Conservation (phyloP, 1,140 invertebrate genomes). For the Heterodera carotae region DNA sequence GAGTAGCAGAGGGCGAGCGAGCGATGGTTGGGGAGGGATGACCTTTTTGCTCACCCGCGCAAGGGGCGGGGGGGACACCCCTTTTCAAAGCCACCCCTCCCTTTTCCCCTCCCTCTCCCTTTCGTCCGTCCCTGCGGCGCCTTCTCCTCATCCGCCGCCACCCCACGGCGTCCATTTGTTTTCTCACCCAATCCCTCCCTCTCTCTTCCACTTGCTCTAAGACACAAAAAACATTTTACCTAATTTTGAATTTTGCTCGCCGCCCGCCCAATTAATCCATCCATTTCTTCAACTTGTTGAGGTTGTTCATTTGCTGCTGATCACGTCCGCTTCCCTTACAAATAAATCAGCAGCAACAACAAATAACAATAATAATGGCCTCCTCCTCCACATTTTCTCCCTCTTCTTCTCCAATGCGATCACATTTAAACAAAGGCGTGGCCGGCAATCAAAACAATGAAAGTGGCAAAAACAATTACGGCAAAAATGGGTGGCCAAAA, state of each 20-base stretch:
- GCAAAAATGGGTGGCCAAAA: slow-evolving; percentile 11
- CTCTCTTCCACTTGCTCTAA: neutral
- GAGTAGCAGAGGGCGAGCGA: no score
- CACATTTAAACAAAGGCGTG: neutral
- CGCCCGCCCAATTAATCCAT: no score
- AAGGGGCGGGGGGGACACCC: neutral
- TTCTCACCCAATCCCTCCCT: slow-evolving; percentile 8
- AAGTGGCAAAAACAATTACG: slow-evolving; percentile 10
- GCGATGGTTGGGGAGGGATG: neutral
- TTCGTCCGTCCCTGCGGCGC: no score
- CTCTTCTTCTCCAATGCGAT: neutral
- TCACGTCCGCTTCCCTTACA: neutral
- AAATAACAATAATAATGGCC: neutral
- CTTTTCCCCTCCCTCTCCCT: no score
- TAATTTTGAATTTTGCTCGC: neutral
- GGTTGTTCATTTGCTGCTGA: neutral
- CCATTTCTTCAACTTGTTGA: neutral
- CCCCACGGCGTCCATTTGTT: slow-evolving; percentile 9
- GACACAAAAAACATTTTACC: slow-evolving; percentile 1
- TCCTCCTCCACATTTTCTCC: neutral
- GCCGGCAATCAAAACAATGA: neutral
- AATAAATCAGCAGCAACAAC: no score
- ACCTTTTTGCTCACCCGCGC: neutral
- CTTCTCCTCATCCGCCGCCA: neutral
- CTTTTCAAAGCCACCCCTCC: neutral